Evolutionary conservation across 2,113 vertebrate species (phyloP), one percentile per base, ranked within the genome.

Genomic region (Burhinus oedicnemus): DNA sequence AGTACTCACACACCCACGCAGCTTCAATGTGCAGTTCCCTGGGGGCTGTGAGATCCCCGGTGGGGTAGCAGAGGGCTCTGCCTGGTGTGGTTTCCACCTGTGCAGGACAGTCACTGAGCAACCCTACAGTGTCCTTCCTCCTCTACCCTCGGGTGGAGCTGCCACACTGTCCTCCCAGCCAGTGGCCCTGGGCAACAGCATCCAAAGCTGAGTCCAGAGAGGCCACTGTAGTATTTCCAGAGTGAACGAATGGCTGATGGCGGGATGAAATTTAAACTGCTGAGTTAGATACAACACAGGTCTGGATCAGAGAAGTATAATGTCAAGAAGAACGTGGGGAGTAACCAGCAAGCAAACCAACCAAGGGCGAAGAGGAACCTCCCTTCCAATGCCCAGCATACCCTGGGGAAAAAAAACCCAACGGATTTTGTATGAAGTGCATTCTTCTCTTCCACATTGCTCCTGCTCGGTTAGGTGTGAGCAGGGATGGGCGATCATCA

Each of bases 41-140:
- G 62, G 11, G 6, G 13, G 8, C 83, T 29, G 0, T 10, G 32
- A 60, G n/a, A 58, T 49, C 13, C 29, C 29, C 10, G 0, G 0
- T 7, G 12, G 25, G 17, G 5, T 65, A 47, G 27, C 58, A 85
- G 40, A 68, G 27, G 15, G 16, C 57, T 76, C 55, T 80, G 55
- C 40, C 51, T 81, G 34, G 9, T 16, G 15, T 47, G n/a, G 22
- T 54, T 74, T 54, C 36, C 69, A 65, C 8, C 55, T 62, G 23
- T 30, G n/a, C 42, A 62, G 78, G 45, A 61, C 45, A 82, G 42
- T 20, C 64, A 51, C 30, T 29, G 38, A 69, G 36, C 34, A 79
- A 23, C 9, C 14, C 19, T 22, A 22, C 0, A 0, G 23, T n/a
- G 68, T 45, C 36, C 23, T 68, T 55, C 54, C 27, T 85, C 44